A percentile compares a stretch with the other conserved stretches of the same genome.
Conservation (phyloP, 2,113 vertebrate species). For the Sylvia atricapilla region DNA sequence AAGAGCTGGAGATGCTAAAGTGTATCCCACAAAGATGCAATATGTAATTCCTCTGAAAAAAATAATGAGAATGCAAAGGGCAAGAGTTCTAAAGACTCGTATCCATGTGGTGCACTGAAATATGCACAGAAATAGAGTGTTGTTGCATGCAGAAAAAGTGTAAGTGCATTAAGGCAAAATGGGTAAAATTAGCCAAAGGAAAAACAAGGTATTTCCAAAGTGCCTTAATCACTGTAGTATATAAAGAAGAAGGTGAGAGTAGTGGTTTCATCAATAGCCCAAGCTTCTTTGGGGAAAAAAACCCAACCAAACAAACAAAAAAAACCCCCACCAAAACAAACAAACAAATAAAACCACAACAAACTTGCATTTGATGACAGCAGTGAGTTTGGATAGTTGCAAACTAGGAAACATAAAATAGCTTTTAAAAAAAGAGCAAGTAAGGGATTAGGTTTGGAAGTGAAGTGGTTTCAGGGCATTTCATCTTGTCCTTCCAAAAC, state of each 20-base stretch:
- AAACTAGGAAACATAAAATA: background rate
- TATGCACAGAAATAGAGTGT: fast-evolving
- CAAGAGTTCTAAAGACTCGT: background rate
- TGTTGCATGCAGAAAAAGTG: background rate
- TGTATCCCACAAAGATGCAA: background rate
- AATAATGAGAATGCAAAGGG: background rate
- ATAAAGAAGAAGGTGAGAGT: background rate
- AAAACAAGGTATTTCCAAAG: background rate
- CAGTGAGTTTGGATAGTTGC: background rate
- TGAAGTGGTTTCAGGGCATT: background rate
- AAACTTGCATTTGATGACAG: background rate
- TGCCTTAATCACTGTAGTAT: background rate
- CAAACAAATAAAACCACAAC: no score
- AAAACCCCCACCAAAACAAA: no score
- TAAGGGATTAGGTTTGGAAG: background rate
- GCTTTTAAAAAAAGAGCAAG: background rate
- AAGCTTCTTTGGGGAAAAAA: background rate
- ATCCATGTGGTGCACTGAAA: background rate
- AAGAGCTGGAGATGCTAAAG: background rate
- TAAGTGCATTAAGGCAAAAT: background rate
- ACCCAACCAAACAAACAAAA: no score
- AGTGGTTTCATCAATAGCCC: background rate
- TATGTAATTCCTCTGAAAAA: background rate
- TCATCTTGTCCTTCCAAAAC: background rate
- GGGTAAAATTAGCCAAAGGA: background rate